Evolutionary conservation across 2,797 vertebrate genomes (phyloP).

Genomic region (Spinus pinus): DNA sequence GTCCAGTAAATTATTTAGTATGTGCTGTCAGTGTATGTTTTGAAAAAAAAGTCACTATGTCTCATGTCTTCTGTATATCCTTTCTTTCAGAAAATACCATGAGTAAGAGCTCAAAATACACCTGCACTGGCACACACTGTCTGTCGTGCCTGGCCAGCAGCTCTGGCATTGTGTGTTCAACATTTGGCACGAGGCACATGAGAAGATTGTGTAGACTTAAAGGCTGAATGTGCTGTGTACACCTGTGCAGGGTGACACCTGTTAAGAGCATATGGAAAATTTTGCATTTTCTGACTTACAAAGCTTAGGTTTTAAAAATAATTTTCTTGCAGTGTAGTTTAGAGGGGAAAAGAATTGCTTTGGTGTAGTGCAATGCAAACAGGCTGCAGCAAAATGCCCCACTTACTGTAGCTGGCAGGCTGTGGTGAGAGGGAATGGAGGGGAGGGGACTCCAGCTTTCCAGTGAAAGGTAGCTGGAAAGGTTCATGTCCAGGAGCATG

Average conservation of each 20-base stretch:
- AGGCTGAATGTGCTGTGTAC: background rate
- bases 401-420: background rate
- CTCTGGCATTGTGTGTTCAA: background rate
- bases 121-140: background rate
- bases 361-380: background rate
- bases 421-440: background rate
- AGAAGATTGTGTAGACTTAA: background rate
- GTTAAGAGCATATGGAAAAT: background rate
- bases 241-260: background rate
- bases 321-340: background rate
- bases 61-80: background rate
- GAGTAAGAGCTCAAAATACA: background rate
- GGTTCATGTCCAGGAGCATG: accelerated
- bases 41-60: background rate
- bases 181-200: accelerated
- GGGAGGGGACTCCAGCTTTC: background rate
- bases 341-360: background rate
- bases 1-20: background rate
- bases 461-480: background rate
- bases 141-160: background rate
- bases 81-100: background rate
- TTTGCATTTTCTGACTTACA: background rate
- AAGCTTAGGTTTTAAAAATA: background rate
- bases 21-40: background rate
- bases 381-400: background rate